Conservation (phyloP, 1,140 invertebrate species). For the Tetramorium parvispinum region DNA sequence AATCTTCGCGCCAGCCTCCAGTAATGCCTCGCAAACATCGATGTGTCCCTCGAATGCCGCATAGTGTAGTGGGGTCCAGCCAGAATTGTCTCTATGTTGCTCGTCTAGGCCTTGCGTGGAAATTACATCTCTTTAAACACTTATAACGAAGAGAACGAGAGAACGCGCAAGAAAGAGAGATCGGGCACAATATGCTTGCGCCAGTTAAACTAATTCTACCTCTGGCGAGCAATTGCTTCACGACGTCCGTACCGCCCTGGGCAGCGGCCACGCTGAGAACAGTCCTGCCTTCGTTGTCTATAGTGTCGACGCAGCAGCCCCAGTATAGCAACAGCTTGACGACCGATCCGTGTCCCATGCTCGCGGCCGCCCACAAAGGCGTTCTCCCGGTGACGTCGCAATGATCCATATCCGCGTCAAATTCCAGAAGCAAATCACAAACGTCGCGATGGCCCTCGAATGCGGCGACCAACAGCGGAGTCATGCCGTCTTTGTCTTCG, state of each 20-base stretch:
- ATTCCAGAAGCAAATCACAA: constrained; percentile 93
- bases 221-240: constrained; percentile 94
- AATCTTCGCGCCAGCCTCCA: constrained; percentile 96
- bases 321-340: constrained; percentile 94
- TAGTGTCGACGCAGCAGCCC: constrained; percentile 95
- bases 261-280: constrained; percentile 94
- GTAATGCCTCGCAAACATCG: constrained; percentile 93
- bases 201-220: constrained; percentile 80
- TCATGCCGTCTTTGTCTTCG: constrained; percentile 96
- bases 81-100: constrained; percentile 95
- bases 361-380: constrained; percentile 93
- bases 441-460: constrained; percentile 96
- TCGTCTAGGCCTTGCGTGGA: constrained; percentile 91
- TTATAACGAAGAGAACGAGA: not conserved
- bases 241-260: constrained; percentile 93
- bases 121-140: constrained; percentile 5
- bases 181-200: not conserved
- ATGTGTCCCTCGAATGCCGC: constrained; percentile 97
- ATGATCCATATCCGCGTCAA: constrained; percentile 95
- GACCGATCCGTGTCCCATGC: constrained; percentile 93
- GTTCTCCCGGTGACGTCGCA: constrained; percentile 92
- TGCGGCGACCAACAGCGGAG: constrained; percentile 96
- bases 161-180: not conserved
- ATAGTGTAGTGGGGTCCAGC: constrained; percentile 97
- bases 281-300: constrained; percentile 96